Evolutionary conservation across 2,797 vertebrate genomes (phyloP).

Genomic region (Myotis myotis): DNA sequence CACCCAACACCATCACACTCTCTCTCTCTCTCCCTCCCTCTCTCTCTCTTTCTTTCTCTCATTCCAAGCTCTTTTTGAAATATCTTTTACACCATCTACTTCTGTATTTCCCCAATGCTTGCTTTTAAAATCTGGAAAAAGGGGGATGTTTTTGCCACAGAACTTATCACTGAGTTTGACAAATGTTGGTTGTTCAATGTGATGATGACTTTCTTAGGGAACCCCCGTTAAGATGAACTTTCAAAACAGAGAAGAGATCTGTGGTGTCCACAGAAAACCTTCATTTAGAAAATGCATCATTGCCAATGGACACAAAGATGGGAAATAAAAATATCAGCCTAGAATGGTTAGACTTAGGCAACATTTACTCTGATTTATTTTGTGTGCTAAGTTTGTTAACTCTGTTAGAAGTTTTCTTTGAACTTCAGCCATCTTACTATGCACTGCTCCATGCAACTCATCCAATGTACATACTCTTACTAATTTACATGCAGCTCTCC

Average conservation of each 20-base stretch:
- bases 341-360: background rate
- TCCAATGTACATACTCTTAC: rapidly evolving
- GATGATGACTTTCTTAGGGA: background rate
- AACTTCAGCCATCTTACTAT: background rate
- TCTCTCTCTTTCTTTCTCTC: background rate
- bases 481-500: background rate
- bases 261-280: background rate
- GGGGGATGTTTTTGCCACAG: background rate
- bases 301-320: background rate
- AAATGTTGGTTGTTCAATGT: background rate
- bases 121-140: background rate
- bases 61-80: background rate
- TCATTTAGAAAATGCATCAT: background rate
- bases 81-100: background rate
- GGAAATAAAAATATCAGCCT: background rate
- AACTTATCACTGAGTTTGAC: background rate
- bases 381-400: background rate
- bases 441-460: background rate
- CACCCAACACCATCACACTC: background rate
- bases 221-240: background rate
- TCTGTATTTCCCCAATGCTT: background rate
- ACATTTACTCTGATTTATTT: background rate
- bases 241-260: background rate
- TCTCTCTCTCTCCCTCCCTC: background rate
- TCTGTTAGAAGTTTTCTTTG: background rate